phyloP scores from a whole-genome alignment of 2,797 vertebrate species.

The Buceros bicornis region DNA sequence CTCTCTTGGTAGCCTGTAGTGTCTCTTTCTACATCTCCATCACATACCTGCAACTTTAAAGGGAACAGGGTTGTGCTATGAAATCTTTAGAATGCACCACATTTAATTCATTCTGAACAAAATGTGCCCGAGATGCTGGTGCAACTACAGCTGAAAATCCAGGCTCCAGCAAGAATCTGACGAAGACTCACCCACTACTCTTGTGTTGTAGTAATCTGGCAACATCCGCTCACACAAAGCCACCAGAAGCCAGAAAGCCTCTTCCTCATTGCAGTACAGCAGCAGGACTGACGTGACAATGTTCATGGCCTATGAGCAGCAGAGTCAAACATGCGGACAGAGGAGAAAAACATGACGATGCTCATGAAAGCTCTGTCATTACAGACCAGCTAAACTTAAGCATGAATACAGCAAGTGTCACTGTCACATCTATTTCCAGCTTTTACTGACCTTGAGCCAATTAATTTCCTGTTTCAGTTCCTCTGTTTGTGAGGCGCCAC shows the following conservation, averaged over 20 bases:
- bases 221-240: constrained; percentile 96
- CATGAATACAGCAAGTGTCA: background rate
- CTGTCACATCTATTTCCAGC: background rate
- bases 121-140: background rate
- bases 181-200: constrained; percentile 91
- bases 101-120: background rate
- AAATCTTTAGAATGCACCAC: background rate
- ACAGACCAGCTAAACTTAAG: background rate
- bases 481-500: background rate
- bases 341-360: background rate
- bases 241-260: constrained; percentile 97
- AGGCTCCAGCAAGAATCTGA: background rate
- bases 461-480: constrained; percentile 48
- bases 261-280: constrained; percentile 94
- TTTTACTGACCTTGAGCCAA: background rate
- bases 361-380: background rate
- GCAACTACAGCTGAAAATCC: background rate
- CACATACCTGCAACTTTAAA: background rate
- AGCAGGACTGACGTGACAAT: constrained; percentile 95
- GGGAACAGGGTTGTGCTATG: background rate
- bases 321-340: background rate
- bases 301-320: constrained; percentile 91
- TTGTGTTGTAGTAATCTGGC: constrained; percentile 97
- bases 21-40: background rate
- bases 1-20: background rate